These are phyloP conservation scores for Luperina testacea DNA, from an alignment of 2,888 invertebrate genomes.

Conservation along the genomic window DNA sequence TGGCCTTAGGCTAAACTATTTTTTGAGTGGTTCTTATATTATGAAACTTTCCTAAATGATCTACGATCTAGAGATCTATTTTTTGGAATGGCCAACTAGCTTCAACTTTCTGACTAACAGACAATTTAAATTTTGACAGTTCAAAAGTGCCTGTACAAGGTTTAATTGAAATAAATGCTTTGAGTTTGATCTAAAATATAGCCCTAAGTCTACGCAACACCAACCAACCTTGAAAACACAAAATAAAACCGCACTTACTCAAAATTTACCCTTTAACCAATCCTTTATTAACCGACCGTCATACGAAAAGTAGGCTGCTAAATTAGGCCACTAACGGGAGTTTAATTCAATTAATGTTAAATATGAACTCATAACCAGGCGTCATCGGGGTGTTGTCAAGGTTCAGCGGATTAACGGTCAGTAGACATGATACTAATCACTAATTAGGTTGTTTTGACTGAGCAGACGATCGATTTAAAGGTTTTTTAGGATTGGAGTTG, in stretches of 20 bases:
- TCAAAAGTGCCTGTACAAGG: too few relatives aligned
- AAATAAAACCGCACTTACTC: neutral
- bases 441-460: slow-evolving; percentile 43
- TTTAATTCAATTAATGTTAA: slow-evolving; percentile 67
- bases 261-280: slow-evolving; percentile 27
- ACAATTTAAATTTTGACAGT: too few relatives aligned
- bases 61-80: too few relatives aligned
- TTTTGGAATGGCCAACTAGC: too few relatives aligned
- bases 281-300: slow-evolving; percentile 38
- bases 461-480: neutral
- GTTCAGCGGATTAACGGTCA: slow-evolving; percentile 52
- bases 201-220: neutral
- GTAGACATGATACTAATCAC: slow-evolving; percentile 49
- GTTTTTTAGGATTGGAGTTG: neutral
- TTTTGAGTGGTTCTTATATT: neutral
- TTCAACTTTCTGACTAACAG: too few relatives aligned
- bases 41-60: neutral
- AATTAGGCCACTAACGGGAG: slow-evolving; percentile 18
- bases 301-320: slow-evolving; percentile 25
- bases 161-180: too few relatives aligned
- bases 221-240: slow-evolving; percentile 13
- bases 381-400: slow-evolving; percentile 64
- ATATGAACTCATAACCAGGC: slow-evolving; percentile 65
- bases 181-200: slow-evolving; percentile 8
- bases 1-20: neutral